A percentile compares a stretch with the other conserved stretches of the same genome.
phyloP scores from a whole-genome alignment of 2,888 invertebrate species.

The Eristalis tenax region DNA sequence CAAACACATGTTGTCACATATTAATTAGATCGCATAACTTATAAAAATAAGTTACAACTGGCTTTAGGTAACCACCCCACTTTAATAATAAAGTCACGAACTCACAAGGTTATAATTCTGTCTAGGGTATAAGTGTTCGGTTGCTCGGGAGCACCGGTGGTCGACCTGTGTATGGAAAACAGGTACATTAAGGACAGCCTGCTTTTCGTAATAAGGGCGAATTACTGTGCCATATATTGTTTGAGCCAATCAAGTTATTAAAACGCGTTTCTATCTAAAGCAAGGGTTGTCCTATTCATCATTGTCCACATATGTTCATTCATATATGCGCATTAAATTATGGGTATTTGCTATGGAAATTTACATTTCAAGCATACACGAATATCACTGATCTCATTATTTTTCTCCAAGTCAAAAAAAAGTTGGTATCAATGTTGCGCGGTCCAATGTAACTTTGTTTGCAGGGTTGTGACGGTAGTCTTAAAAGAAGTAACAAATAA shows the following conservation, averaged over 20 bases:
- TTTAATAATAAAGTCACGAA: constrained; percentile 55
- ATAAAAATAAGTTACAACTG: constrained; percentile 45
- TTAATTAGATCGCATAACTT: constrained; percentile 63
- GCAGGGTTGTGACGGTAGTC: too few relatives aligned
- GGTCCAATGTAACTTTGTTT: too few relatives aligned
- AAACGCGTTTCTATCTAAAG: background rate
- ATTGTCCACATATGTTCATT: background rate
- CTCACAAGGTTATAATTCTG: constrained; percentile 38
- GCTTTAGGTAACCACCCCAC: constrained; percentile 5
- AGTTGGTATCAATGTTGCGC: too few relatives aligned
- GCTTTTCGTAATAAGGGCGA: background rate
- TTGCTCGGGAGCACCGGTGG: background rate
- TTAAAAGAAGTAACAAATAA: too few relatives aligned
- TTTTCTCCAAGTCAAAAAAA: too few relatives aligned
- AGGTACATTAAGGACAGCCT: background rate
- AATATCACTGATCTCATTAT: background rate
- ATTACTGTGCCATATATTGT: constrained; percentile 6
- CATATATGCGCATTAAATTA: background rate
- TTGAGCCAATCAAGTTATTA: background rate
- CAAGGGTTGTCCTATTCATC: background rate
- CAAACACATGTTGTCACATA: constrained; percentile 65
- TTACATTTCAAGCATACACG: background rate
- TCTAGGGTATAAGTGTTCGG: constrained; percentile 3
- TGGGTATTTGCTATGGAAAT: too few relatives aligned
- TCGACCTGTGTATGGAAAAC: constrained; percentile 5